Conservation (phyloP, 2,797 vertebrate genomes). For the Trachurus trachurus region DNA sequence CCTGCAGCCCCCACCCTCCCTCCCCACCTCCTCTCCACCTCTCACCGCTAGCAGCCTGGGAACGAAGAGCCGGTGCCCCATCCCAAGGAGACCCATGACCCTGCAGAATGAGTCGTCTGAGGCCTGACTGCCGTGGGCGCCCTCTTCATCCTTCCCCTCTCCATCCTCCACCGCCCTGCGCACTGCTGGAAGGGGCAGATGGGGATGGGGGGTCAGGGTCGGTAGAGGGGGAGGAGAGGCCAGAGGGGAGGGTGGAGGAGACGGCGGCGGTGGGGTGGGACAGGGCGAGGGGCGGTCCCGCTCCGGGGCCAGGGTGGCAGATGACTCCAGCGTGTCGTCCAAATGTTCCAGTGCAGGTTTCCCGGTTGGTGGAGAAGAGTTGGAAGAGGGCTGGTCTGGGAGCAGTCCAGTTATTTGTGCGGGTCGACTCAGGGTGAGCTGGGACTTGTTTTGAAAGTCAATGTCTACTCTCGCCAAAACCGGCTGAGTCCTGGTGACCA, state of each 20-base stretch:
- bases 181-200: constrained; percentile 89
- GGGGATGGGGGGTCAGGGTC: constrained; percentile 87
- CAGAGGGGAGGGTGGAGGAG: constrained; percentile 75
- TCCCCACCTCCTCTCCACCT: constrained; percentile 64
- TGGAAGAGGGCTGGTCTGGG: neutral
- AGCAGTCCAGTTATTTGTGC: neutral
- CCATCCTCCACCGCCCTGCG: constrained; percentile 90
- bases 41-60: constrained; percentile 99
- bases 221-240: constrained; percentile 63
- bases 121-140: constrained; percentile 79
- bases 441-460: constrained; percentile 15
- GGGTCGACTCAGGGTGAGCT: neutral
- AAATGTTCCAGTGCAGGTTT: constrained; percentile 33
- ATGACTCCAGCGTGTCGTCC: constrained; percentile 86
- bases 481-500: neutral
- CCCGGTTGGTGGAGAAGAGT: constrained; percentile 11
- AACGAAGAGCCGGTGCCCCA: constrained; percentile 99
- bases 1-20: neutral
- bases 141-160: constrained; percentile 83
- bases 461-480: neutral
- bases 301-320: constrained; percentile 88
- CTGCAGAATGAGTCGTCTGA: constrained; percentile 93
- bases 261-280: constrained; percentile 76
- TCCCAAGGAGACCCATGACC: constrained; percentile 96
- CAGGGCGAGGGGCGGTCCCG: constrained; percentile 88